Evolutionary conservation across 2,797 vertebrate genomes (phyloP).

Genomic region (Tapirus indicus): DNA sequence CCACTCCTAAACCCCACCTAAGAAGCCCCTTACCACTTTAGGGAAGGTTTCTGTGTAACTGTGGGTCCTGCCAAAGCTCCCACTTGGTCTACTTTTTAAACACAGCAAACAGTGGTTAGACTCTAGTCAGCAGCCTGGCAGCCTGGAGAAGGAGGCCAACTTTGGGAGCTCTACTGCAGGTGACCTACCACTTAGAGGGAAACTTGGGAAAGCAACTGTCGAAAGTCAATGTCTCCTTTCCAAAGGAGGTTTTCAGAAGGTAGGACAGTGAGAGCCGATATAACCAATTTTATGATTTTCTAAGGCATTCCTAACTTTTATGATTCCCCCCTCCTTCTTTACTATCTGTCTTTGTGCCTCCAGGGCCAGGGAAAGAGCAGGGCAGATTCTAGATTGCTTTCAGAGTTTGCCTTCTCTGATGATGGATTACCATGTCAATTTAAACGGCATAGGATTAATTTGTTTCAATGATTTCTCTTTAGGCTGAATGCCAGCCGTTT

Average conservation of each 20-base stretch:
- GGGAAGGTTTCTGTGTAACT: conserved; percentile 39
- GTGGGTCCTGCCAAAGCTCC: neutral
- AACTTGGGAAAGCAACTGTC: conserved; percentile 72
- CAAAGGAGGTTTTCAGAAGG: conserved; percentile 62
- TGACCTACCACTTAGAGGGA: conserved; percentile 59
- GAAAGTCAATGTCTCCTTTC: conserved; percentile 76
- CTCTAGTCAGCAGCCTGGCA: neutral
- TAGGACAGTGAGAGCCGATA: conserved; percentile 68
- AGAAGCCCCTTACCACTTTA: neutral
- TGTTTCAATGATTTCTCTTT: conserved; percentile 99
- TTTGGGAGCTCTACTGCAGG: conserved; percentile 46
- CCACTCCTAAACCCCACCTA: neutral
- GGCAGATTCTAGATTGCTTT: conserved; percentile 95
- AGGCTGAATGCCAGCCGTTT: conserved; percentile 94
- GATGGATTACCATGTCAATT: conserved; percentile 99
- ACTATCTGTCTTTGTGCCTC: conserved; percentile 92
- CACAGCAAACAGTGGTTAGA: neutral
- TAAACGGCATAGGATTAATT: conserved; percentile 99
- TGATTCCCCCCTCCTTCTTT: conserved; percentile 81
- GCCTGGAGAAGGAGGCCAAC: neutral
- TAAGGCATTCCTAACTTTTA: conserved; percentile 87
- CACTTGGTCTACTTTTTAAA: conserved; percentile 24
- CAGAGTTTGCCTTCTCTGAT: conserved; percentile 96
- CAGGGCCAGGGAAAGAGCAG: conserved; percentile 93
- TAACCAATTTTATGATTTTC: conserved; percentile 70